phyloP scores from a whole-genome alignment of 2,113 vertebrate species.

The Catharus fuscescens region DNA sequence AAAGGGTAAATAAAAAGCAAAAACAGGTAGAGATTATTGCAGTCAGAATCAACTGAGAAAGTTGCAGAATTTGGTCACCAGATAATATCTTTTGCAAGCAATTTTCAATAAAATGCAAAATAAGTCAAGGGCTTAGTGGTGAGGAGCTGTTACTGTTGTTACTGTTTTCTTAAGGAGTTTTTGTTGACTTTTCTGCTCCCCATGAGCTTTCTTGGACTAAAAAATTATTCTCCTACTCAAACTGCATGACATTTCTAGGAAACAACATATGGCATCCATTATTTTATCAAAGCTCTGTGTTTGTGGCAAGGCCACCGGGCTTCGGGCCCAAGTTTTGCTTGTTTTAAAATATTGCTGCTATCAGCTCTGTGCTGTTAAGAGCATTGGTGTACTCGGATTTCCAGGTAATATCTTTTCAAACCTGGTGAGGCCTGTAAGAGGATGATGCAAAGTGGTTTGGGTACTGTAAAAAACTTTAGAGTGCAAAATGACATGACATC shows the following conservation, averaged over 20 bases:
- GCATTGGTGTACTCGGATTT: not conserved
- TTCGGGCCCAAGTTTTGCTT: not conserved
- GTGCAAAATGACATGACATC: not conserved
- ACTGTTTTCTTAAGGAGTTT: constrained; percentile 8
- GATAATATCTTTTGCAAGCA: constrained; percentile 14
- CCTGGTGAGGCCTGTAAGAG: not conserved
- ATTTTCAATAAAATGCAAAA: constrained; percentile 20
- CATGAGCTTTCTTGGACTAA: constrained; percentile 30
- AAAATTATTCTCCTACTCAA: constrained; percentile 37
- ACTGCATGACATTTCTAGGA: constrained; percentile 46
- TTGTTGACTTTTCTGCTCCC: constrained; percentile 33
- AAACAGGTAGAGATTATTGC: not conserved
- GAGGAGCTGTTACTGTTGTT: not conserved
- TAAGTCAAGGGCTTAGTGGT: not conserved
- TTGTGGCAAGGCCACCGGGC: not conserved
- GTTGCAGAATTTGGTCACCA: not conserved
- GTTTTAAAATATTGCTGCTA: constrained; percentile 25
- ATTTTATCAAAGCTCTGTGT: not conserved
- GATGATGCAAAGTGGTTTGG: not conserved
- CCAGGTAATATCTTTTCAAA: constrained; percentile 20
- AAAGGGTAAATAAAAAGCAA: not conserved
- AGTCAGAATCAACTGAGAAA: not conserved
- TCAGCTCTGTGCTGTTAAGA: not conserved
- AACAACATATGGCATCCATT: constrained; percentile 56
- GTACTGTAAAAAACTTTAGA: not conserved